These are phyloP conservation scores for Crenichthys baileyi DNA, from an alignment of 2,797 vertebrate genomes.

Conservation along the genomic window DNA sequence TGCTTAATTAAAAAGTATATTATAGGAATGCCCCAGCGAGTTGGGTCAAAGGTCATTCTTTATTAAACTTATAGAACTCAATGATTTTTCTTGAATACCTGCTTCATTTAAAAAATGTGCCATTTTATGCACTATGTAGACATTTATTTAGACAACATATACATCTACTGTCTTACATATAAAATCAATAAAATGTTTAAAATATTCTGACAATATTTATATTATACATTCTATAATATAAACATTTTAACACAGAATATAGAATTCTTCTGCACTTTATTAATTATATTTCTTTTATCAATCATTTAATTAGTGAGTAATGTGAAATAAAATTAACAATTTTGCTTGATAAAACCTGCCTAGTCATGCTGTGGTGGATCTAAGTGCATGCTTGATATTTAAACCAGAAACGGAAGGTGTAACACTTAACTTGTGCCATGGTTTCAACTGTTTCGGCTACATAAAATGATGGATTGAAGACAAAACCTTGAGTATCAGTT, in stretches of 20 bases:
- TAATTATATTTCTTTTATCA: background rate
- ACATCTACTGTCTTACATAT: background rate
- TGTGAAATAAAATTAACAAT: background rate
- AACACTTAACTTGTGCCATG: background rate
- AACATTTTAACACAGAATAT: background rate
- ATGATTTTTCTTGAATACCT: background rate
- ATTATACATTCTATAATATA: background rate
- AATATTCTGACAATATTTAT: background rate
- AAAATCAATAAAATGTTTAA: background rate
- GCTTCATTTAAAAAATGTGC: background rate
- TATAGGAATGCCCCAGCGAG: background rate
- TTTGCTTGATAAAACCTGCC: background rate
- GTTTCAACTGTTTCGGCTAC: background rate
- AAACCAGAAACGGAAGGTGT: background rate
- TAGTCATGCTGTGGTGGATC: background rate
- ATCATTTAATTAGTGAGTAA: background rate
- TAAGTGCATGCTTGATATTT: background rate
- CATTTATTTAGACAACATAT: background rate
- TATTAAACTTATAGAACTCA: background rate
- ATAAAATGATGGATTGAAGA: background rate
- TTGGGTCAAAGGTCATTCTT: background rate
- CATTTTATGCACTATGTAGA: background rate
- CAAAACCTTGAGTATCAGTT: background rate
- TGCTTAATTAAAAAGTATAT: too few species aligned
- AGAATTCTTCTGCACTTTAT: background rate